Evolutionary conservation across 2,113 vertebrate species (phyloP).

Genomic region (Lanius collurio): DNA sequence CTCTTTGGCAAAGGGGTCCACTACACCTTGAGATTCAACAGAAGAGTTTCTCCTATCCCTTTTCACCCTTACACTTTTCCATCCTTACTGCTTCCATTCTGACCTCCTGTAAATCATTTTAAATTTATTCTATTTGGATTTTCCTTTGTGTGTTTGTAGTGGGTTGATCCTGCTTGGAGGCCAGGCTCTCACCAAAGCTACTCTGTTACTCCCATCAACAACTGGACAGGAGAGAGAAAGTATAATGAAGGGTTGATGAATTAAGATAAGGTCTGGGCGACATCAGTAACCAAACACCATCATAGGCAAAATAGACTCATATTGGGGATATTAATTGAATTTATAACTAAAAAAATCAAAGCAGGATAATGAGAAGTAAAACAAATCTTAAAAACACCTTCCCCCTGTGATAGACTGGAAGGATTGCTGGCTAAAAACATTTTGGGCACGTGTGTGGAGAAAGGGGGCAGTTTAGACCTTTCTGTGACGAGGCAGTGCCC

Average conservation of each 20-base stretch:
- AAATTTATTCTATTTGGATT: not conserved
- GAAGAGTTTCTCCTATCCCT: not conserved
- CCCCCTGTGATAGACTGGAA: not conserved
- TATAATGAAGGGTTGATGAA: not conserved
- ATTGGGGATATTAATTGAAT: not conserved
- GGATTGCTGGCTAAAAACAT: not conserved
- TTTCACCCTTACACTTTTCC: not conserved
- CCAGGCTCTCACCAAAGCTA: not conserved
- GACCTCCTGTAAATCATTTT: not conserved
- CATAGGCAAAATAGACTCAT: not conserved
- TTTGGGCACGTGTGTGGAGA: accelerated
- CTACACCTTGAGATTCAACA: not conserved
- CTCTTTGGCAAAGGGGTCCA: not conserved
- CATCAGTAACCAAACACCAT: accelerated
- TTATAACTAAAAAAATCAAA: not conserved
- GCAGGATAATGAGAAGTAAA: not conserved
- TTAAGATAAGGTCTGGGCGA: not conserved
- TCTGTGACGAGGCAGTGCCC: not conserved
- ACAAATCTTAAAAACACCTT: not conserved
- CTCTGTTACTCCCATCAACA: accelerated
- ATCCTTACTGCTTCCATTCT: not conserved
- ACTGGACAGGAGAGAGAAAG: not conserved
- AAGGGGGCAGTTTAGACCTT: not conserved
- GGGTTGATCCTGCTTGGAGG: not conserved
- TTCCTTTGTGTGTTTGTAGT: not conserved